These are phyloP conservation scores for Zophobas atratus DNA, from an alignment of 1,140 invertebrate genomes.

Conservation along the genomic window DNA sequence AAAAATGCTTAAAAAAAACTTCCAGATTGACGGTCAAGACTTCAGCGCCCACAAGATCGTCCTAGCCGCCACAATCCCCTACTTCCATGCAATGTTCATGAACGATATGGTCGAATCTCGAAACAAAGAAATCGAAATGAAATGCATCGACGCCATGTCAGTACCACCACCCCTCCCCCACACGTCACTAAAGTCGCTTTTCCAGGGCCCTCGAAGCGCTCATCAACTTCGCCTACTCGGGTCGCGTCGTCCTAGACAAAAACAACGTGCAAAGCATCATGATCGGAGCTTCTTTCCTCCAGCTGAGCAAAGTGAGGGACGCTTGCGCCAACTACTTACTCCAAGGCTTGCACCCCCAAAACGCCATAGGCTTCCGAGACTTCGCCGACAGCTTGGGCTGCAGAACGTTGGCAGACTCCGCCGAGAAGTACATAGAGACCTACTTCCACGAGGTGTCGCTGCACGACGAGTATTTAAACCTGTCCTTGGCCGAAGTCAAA, in stretches of 20 bases:
- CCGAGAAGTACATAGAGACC: slow-evolving; percentile 88
- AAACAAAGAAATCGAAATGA: slow-evolving; percentile 86
- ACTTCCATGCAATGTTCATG: slow-evolving; percentile 94
- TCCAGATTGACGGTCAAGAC: slow-evolving; percentile 83
- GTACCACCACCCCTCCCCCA: slow-evolving; percentile 50
- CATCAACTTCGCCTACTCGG: slow-evolving; percentile 92
- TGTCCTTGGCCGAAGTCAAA: slow-evolving; percentile 78
- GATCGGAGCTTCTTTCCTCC: slow-evolving; percentile 91
- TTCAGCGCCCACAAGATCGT: slow-evolving; percentile 91
- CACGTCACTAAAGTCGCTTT: slow-evolving; percentile 34
- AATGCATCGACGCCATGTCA: slow-evolving; percentile 85
- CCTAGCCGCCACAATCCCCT: slow-evolving; percentile 89
- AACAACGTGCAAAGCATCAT: slow-evolving; percentile 90
- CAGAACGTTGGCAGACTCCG: slow-evolving; percentile 78
- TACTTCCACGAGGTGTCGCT: slow-evolving; percentile 86
- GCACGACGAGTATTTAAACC: slow-evolving; percentile 84
- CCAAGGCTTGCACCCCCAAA: slow-evolving; percentile 84
- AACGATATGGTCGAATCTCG: slow-evolving; percentile 91
- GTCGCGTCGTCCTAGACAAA: slow-evolving; percentile 83
- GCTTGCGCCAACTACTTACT: slow-evolving; percentile 89
- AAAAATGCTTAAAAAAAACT: slow-evolving; percentile 41
- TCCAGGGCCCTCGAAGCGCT: slow-evolving; percentile 85
- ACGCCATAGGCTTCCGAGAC: slow-evolving; percentile 86
- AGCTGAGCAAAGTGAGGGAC: slow-evolving; percentile 85
- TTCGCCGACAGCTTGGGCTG: slow-evolving; percentile 91